A percentile compares a stretch with the other conserved stretches of the same genome.
Conservation (phyloP, 1,140 invertebrate genomes). For the Lordiphosa mommai region DNA sequence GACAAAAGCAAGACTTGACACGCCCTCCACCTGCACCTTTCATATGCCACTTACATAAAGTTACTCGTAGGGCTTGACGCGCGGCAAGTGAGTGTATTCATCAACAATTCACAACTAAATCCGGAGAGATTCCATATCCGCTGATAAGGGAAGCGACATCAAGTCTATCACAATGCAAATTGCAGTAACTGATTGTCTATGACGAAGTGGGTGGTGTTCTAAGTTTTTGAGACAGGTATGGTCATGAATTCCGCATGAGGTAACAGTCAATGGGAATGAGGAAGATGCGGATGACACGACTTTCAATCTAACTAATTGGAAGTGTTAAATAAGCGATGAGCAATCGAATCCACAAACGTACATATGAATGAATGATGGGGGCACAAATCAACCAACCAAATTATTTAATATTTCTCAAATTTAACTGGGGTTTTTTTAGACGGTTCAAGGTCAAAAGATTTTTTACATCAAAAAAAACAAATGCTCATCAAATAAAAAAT, state of each 20-base stretch:
- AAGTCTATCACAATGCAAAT: not conserved
- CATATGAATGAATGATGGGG: not conserved
- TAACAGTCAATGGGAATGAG: constrained; percentile 1
- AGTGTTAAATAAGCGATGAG: constrained; percentile 1
- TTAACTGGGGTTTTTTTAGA: no score
- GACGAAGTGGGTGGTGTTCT: not conserved
- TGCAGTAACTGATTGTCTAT: not conserved
- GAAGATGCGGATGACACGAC: constrained; percentile 12
- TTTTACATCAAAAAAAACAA: no score
- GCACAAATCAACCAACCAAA: not conserved
- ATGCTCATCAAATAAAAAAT: no score
- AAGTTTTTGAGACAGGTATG: not conserved
- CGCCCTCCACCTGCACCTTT: not conserved
- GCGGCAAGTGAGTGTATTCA: not conserved
- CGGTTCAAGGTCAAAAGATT: no score
- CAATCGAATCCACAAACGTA: not conserved
- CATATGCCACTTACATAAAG: not conserved
- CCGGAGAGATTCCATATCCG: not conserved
- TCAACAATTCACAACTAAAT: not conserved
- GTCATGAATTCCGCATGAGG: constrained; percentile 16
- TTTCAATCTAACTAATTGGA: constrained; percentile 4
- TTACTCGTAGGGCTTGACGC: not conserved
- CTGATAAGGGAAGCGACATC: not conserved
- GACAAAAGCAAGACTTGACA: constrained; percentile 62
- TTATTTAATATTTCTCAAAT: not conserved